A percentile compares a stretch with the other conserved stretches of the same genome.
These are phyloP conservation scores for Calyptomena viridis DNA, from an alignment of 2,113 vertebrate genomes.

Conservation along the genomic window DNA sequence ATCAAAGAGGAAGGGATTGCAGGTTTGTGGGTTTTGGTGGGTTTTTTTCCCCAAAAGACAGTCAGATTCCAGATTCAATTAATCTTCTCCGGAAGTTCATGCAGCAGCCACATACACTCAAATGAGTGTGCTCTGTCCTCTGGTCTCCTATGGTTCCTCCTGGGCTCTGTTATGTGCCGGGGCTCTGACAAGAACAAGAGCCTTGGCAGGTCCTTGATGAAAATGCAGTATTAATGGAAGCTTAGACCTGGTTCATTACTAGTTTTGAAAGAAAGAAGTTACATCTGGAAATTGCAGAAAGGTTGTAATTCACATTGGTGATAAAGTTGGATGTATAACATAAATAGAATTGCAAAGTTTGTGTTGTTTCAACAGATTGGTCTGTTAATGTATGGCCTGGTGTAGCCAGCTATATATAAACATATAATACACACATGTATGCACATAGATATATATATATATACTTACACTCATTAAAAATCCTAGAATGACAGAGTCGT, in stretches of 20 bases:
- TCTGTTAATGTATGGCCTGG: background rate
- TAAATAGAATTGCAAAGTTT: slow-evolving; percentile 39
- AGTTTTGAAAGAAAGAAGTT: background rate
- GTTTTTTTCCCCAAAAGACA: background rate
- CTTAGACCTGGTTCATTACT: background rate
- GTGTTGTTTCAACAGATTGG: slow-evolving; percentile 3
- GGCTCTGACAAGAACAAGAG: background rate
- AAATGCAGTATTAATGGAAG: background rate
- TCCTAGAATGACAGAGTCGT: background rate
- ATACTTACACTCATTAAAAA: background rate
- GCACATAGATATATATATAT: background rate
- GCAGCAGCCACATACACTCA: background rate
- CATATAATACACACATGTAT: background rate
- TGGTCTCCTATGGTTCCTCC: background rate
- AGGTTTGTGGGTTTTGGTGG: background rate
- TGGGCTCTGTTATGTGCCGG: background rate
- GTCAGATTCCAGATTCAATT: background rate
- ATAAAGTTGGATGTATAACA: slow-evolving; percentile 3
- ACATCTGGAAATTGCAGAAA: slow-evolving; percentile 31
- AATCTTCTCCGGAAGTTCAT: slow-evolving; percentile 4
- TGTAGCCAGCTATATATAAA: background rate
- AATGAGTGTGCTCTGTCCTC: background rate
- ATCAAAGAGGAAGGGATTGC: background rate
- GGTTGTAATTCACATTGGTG: background rate
- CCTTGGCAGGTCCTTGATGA: background rate